Evolutionary conservation across 2,797 vertebrate genomes (phyloP).

Genomic region (Luscinia luscinia): DNA sequence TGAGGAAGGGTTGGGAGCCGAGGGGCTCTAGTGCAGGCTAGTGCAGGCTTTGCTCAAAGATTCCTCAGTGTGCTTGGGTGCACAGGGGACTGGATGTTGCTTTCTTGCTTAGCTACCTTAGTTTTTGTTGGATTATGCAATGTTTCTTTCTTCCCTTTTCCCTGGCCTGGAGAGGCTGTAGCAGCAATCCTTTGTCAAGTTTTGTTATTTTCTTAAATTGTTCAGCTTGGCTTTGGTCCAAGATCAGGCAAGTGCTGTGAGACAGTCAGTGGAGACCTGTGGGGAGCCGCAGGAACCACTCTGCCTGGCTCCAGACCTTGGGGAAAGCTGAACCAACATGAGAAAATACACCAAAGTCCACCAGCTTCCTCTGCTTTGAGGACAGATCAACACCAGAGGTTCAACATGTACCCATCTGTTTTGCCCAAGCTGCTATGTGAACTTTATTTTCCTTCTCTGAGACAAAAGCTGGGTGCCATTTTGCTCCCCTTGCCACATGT

Average conservation of each 20-base stretch:
- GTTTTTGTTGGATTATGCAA: neutral
- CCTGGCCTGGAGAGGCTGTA: neutral
- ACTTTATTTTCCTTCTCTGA: neutral
- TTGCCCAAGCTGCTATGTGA: neutral
- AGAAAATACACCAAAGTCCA: neutral
- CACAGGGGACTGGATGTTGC: accelerated
- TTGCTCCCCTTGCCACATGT: neutral
- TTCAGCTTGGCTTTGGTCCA: neutral
- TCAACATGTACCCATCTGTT: neutral
- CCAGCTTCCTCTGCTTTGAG: neutral
- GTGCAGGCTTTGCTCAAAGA: neutral
- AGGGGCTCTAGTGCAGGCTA: accelerated
- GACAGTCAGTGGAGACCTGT: accelerated
- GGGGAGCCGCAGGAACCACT: accelerated
- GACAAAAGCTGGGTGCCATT: neutral
- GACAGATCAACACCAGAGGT: neutral
- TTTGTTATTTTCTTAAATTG: neutral
- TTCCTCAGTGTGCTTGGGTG: accelerated
- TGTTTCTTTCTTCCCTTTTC: neutral
- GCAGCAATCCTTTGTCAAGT: neutral
- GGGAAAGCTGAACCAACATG: neutral
- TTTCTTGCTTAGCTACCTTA: neutral
- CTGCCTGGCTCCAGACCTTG: neutral
- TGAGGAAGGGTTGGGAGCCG: neutral
- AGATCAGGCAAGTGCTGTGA: neutral